Base-by-base conservation (phyloP, 1,140 invertebrate species). In the Drosophila ironensis region DNA sequence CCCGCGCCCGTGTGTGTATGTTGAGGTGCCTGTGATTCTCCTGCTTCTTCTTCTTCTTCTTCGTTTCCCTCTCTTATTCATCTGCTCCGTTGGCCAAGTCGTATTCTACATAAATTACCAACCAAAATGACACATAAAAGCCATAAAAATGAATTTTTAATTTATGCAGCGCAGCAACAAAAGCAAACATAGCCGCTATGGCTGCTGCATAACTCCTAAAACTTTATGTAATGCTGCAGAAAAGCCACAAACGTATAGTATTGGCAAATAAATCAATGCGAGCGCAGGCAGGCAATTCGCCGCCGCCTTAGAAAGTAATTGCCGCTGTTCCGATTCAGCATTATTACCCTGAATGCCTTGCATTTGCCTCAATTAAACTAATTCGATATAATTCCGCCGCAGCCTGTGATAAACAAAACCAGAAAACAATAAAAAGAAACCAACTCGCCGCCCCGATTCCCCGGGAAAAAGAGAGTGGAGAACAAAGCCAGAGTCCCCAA, bases 21-120 rank as follows among this genome's bases (percentile, higher is more conserved):
- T 61, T n/a, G 50, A 33, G 8, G 41, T 27, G 20, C 41, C 19
- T 56, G 40, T 40, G 12, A 53, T 61, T 56, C 68, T 51, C 52
- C 50, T 47, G 37, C 52, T 68, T 28, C 47, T 40, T 51, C 56
- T 37, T 51, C 19, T 57, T 59, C 35, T 16, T 24, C 46, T 59
- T 12, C 16, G 24, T 20, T 45, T 60, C 30, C 33, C 38, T 63
- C 28, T 50, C n/a, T 12, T 64, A 42, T n/a, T n/a, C n/a, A n/a
- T n/a, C 11, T 41, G 27, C 51, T 57, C 27, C 54, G 66, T 70
- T 70, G 66, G 66, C 52, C 64, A 52, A 74, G 40, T 35, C 28
- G 30, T 30, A 82, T 76, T 76, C 72, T 76, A 75, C 67, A 82
- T 72, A 76, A 76, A 72, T 77, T 46, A 60, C 63, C 48, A 73